These are phyloP conservation scores for Hydrolagus affinis DNA, from an alignment of 2,113 vertebrate species.

Conservation along the genomic window DNA sequence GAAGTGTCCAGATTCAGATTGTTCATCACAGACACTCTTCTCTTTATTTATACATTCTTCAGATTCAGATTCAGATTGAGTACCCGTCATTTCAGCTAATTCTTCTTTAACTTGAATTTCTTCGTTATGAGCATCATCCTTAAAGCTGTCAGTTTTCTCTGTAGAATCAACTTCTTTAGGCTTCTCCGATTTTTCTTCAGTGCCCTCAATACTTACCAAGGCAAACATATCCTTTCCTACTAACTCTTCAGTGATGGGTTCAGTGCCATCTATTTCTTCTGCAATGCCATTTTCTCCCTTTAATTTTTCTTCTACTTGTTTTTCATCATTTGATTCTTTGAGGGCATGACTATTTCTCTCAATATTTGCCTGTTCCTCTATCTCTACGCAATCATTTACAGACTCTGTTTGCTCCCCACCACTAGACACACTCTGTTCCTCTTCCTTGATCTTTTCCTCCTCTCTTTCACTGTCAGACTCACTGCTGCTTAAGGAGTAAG, in stretches of 20 bases:
- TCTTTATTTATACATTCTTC: neutral
- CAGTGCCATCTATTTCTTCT: neutral
- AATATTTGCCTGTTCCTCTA: neutral
- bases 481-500: slow-evolving; percentile 51
- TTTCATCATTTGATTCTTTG: slow-evolving; percentile 34
- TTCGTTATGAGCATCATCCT: neutral
- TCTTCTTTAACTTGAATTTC: slow-evolving; percentile 42
- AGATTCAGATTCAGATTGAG: slow-evolving; percentile 30
- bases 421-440: neutral
- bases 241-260: slow-evolving; percentile 35
- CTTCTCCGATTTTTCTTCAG: neutral
- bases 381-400: slow-evolving; percentile 34
- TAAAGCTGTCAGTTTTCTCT: neutral
- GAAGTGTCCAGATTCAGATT: slow-evolving; percentile 22
- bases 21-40: neutral
- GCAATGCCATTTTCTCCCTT: slow-evolving; percentile 14
- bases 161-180: neutral
- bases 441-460: slow-evolving; percentile 31
- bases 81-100: neutral
- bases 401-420: slow-evolving; percentile 29
- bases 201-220: neutral
- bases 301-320: slow-evolving; percentile 33
- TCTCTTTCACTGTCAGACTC: slow-evolving; percentile 39
- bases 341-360: no score
- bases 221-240: neutral